These are phyloP conservation scores for Brachyptera putata DNA, from an alignment of 2,888 invertebrate species.

Conservation along the genomic window DNA sequence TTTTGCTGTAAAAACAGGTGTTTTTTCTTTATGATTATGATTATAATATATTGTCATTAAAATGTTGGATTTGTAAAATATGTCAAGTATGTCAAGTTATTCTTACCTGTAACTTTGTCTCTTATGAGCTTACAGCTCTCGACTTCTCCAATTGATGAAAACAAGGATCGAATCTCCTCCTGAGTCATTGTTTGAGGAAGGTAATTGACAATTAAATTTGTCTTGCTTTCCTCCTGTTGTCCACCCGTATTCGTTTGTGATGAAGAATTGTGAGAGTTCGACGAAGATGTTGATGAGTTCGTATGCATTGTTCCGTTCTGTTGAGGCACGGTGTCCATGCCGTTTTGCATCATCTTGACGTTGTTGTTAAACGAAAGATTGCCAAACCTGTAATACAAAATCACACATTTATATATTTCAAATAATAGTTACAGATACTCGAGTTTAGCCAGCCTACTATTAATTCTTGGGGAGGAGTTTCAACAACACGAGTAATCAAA, in stretches of 20 bases:
- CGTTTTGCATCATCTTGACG: conserved; percentile 74
- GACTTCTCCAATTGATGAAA: conserved; percentile 97
- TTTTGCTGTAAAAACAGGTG: too few relatives aligned
- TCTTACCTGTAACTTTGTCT: conserved; percentile 91
- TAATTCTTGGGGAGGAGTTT: too few relatives aligned
- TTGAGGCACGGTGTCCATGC: conserved; percentile 75
- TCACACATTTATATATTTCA: too few relatives aligned
- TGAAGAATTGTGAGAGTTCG: conserved; percentile 42
- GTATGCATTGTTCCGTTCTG: conserved; percentile 64
- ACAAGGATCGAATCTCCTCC: conserved; percentile 96
- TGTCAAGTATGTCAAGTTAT: neutral
- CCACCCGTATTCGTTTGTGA: conserved; percentile 46
- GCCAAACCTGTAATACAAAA: conserved; percentile 33
- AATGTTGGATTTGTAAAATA: too few relatives aligned
- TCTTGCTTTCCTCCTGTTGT: conserved; percentile 89
- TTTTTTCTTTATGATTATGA: too few relatives aligned
- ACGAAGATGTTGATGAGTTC: conserved; percentile 40
- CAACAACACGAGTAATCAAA: too few relatives aligned
- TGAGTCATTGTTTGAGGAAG: conserved; percentile 99
- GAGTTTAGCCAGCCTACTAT: too few relatives aligned
- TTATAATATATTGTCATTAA: too few relatives aligned
- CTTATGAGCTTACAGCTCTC: conserved; percentile 99
- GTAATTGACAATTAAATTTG: conserved; percentile 99
- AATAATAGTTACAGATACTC: too few relatives aligned
- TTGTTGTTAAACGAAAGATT: conserved; percentile 3